Evolutionary conservation across 1,140 invertebrate species (phyloP).

Genomic region (Drosophila ohnishii): DNA sequence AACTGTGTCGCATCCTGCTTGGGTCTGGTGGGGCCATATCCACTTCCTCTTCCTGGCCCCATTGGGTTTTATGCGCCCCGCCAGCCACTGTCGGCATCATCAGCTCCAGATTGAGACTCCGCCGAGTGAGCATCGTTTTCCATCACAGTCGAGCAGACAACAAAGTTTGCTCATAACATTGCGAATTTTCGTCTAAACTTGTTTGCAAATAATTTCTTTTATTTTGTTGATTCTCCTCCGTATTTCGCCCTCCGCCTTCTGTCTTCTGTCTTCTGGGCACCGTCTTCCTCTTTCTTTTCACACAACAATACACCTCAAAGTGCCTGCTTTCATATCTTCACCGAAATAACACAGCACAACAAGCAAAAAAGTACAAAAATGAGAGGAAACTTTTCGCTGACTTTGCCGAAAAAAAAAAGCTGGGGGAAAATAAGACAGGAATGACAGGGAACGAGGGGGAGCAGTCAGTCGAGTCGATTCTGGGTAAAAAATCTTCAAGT

Average conservation of each 20-base stretch:
- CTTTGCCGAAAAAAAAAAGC: conserved; percentile 65
- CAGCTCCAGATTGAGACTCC: conserved; percentile 22
- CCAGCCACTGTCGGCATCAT: conserved; percentile 58
- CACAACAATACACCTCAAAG: conserved; percentile 80
- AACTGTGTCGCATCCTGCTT: conserved; percentile 14
- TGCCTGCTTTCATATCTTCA: conserved; percentile 50
- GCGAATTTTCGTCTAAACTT: conserved; percentile 78
- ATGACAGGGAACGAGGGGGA: conserved; percentile 28
- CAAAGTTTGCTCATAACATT: conserved; percentile 79
- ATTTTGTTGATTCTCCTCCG: conserved; percentile 69
- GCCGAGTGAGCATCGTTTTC: conserved; percentile 42
- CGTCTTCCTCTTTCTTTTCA: conserved; percentile 62
- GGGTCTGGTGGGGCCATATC: conserved; percentile 10
- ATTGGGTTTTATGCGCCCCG: conserved; percentile 45
- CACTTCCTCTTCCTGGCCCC: conserved; percentile 19
- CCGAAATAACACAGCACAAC: conserved; percentile 35
- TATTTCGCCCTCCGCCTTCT: background rate
- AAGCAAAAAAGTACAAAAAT: conserved; percentile 34
- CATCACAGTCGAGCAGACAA: conserved; percentile 59
- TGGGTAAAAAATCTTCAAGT: conserved; percentile 56
- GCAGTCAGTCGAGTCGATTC: conserved; percentile 49
- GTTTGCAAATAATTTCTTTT: conserved; percentile 81
- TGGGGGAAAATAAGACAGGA: conserved; percentile 18
- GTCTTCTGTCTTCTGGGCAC: conserved; percentile 12
- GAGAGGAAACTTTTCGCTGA: conserved; percentile 67